Base-by-base conservation (phyloP, 2,113 vertebrate genomes). In the Nicator chloris region DNA sequence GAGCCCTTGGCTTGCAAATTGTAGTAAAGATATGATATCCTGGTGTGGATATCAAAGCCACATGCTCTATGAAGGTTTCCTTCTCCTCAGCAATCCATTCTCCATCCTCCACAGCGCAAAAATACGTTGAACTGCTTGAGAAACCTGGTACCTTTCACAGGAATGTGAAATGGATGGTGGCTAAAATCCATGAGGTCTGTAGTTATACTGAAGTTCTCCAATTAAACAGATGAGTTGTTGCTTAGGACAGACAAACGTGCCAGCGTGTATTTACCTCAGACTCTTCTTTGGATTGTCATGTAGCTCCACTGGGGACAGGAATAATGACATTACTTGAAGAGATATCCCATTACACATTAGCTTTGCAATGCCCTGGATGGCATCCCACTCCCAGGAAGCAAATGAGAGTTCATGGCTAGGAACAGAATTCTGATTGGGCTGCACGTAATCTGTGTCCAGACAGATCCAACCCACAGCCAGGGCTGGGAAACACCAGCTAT, bases 301-400 rank as follows among this genome's bases (percentile, higher is more conserved):
- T 30, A 75, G 44, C 60, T 83, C 44, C 44, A 27, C 17, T 30
- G 44, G 26, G 47, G 22, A 45, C 33, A 80, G 28, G 37, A 70
- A 65, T 81, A 84, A 85, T 85, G 65, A 71, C n/a, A 22, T 22
- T 64, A 31, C 53, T 70, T 69, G 59, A 95, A 95, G 75, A 82
- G 15, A 57, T 16, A 30, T 44, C 53, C 37, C 50, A 45, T 82
- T 84, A 30, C 56, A n/a, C 16, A 28, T 19, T 23, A 83, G 14
- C 35, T 70, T 9, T 61, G 42, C 47, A 86, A 83, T 86, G 60
- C 24, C 47, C 60, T 90, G 75, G 56, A 53, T 63, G 27, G 27
- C 33, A 81, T 85, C 31, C 37, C 53, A 40, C 10, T 64, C 39
- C 40, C n/a, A 45, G 20, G 53, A 86, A 81, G 27, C 15, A 87